Evolutionary conservation across 1,140 invertebrate genomes (phyloP), one percentile per base, ranked within the genome.

Genomic region (Ips typographus): DNA sequence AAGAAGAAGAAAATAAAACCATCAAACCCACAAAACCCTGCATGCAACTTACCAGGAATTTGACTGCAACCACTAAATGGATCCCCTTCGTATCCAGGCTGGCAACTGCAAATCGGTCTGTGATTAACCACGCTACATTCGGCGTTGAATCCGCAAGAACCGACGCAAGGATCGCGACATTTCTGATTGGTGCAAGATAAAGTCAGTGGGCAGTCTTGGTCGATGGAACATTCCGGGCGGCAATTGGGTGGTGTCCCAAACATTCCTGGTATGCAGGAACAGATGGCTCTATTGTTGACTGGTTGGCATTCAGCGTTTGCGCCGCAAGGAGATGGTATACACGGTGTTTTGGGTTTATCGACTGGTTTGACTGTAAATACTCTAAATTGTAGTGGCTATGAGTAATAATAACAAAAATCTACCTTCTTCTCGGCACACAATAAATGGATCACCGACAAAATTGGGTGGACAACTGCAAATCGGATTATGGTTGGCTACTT

Each of bases 221-320:
- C 87, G 62, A 92, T 92, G 3, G 89, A 81, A 77, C 91, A 93
- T 78, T 92, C 89, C 1, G 90, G 90, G 55, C 91, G 85, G 71
- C 91, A 92, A 60, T 89, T 85, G 1, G 91, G 91, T 47, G 92
- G 91, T 2, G 90, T 90, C n/a, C 93, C 93, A 38, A 93, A 87
- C 84, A 93, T 94, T 37, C 89, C 90, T 1, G 86, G 80, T 62
- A 89, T 83, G 77, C 93, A 94, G 1, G 85, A 88, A 79, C 93
- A 95, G 7, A 92, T 87, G 0, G 92, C 87, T 68, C 89, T 85
- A 38, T 85, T 83, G 56, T 85, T 87, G 38, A 90, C 82, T 55
- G 88, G 86, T 3, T 87, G 84, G 75, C 93, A 95, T 43, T 90
- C 85, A 1, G 92, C 87, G 77, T 94, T 92, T 0, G 90, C 85